Evolutionary conservation across 53 echinoderm and acorn worm genomes (phyloP), one percentile per base, ranked within the genome.

Genomic region (Stichopus horrens): DNA sequence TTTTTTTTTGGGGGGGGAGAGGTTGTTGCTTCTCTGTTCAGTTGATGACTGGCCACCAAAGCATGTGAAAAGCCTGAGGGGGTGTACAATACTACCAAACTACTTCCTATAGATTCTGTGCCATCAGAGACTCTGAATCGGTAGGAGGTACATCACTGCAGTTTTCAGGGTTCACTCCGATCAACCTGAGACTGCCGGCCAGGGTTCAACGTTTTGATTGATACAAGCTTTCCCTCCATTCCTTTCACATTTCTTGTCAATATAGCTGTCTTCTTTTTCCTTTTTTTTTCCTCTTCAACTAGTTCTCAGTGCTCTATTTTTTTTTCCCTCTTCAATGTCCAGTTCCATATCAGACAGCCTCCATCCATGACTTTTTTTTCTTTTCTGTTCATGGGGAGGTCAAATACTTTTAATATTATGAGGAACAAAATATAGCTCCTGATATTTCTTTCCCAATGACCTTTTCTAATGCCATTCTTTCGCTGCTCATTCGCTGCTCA

Each of bases 21-120:
- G 53, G 79, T 79, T 79, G 79, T 79, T 79, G 79, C 79, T 75
- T 21, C 37, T 63, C 63, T 13, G 11, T 16, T 79, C 79, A 11
- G 11, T 21, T 83, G 83, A 83, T 83, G 83, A 83, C 83, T 83
- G 83, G 58, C 83, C 83, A 83, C 59, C 58, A 63, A 83, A 63
- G 83, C 83, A 83, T 83, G 83, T 83, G 63, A 83, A 59, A 19
- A 83, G 83, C 83, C 79, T 58, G 8, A 11, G 60, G 83, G 83
- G 52, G 52, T 54, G 18, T 19, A n/a, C 19, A 53, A 37, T 37
- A 37, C 37, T 53, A 53, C 79, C 53, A 55, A 79, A 79, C 79
- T 79, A 19, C 53, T n/a, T 8, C 79, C 53, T 52, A 51, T 79
- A 79, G 52, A 55, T 54, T 79, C 53, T 79, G 54, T 53, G 53